These are phyloP conservation scores for Cheilosia urbana DNA, from an alignment of 2,888 invertebrate genomes.

Conservation along the genomic window DNA sequence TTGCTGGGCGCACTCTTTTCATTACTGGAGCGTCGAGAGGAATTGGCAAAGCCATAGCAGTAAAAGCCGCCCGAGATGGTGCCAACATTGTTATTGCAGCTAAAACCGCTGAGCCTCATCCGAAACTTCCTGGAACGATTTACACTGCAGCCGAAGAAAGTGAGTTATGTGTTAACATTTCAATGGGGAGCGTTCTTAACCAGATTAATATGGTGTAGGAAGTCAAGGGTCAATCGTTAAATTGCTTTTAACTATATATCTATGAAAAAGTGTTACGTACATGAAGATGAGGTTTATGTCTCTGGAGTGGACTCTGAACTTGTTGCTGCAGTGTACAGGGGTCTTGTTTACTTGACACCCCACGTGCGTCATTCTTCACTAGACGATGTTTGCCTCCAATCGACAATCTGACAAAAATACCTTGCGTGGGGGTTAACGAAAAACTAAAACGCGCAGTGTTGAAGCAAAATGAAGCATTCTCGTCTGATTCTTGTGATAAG, in stretches of 20 bases:
- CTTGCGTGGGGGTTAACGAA: no score
- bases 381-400: no score
- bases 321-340: background rate
- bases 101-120: conserved; percentile 92
- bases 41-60: conserved; percentile 96
- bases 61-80: conserved; percentile 94
- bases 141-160: conserved; percentile 93
- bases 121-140: conserved; percentile 89
- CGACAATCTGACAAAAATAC: no score
- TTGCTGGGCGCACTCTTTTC: conserved; percentile 95
- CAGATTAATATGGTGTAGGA: no score
- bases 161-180: conserved; percentile 79
- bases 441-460: no score
- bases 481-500: no score
- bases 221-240: no score
- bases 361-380: no score
- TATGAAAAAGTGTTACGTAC: background rate
- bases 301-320: background rate
- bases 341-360: no score
- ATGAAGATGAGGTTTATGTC: background rate
- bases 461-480: no score
- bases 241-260: no score
- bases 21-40: conserved; percentile 98
- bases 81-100: conserved; percentile 94
- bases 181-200: no score